Evolutionary conservation across 2,888 invertebrate genomes (phyloP), one percentile per base, ranked within the genome.

Genomic region (Pseudolycoriella hygida): DNA sequence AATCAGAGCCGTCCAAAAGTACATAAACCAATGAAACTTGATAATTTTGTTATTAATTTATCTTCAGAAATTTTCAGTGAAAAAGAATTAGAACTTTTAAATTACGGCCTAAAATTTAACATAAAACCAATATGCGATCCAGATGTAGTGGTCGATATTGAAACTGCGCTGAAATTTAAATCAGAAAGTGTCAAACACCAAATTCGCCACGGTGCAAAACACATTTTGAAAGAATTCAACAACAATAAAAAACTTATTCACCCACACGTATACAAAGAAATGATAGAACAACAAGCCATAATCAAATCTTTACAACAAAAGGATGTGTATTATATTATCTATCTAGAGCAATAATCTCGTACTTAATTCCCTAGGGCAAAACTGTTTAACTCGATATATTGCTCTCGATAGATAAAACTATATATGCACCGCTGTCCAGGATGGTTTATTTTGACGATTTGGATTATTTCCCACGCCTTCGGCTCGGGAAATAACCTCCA

Each of bases 311-410:
- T 40, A 4, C 12, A 11, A 11, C 11, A 40, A 40, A 40, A 17
- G 15, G 40, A 40, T 40, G 40, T 40, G 3, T 40, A 40, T 17
- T 40, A 40, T 11, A 17, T 40, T 17, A 40, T n/a, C n/a, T n/a
- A n/a, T n/a, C n/a, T n/a, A n/a, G n/a, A n/a, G n/a, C n/a, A n/a
- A n/a, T n/a, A n/a, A n/a, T n/a, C n/a, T n/a, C n/a, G n/a, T n/a
- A n/a, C n/a, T n/a, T n/a, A n/a, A n/a, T n/a, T n/a, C n/a, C n/a
- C n/a, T n/a, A n/a, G n/a, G n/a, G n/a, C 12, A 38, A n/a, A n/a
- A n/a, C n/a, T n/a, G n/a, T n/a, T n/a, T n/a, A n/a, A n/a, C n/a
- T n/a, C n/a, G n/a, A n/a, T n/a, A n/a, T n/a, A n/a, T n/a, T n/a
- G n/a, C n/a, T n/a, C n/a, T n/a, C n/a, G n/a, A n/a, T n/a, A n/a